phyloP scores from a whole-genome alignment of 2,888 invertebrate genomes.

The Limnephilus lunatus region DNA sequence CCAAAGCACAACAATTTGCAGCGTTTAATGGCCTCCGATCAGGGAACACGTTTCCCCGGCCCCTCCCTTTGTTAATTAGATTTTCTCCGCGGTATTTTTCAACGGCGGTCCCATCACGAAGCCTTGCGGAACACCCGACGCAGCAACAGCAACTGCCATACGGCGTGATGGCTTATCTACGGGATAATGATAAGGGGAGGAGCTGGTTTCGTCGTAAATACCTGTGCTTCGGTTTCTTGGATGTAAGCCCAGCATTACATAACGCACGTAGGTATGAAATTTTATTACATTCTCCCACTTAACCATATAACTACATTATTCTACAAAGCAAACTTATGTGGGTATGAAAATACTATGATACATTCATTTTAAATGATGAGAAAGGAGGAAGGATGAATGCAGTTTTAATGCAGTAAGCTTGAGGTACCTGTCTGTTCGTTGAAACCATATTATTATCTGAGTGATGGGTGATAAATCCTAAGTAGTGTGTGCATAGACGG shows the following conservation, averaged over 20 bases:
- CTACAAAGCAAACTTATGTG: neutral
- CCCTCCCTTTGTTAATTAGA: slow-evolving; percentile 43
- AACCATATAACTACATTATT: neutral
- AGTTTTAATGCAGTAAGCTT: too few species aligned
- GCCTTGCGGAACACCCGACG: neutral
- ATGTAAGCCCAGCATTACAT: neutral
- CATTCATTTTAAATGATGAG: too few species aligned
- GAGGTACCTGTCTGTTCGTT: too few species aligned
- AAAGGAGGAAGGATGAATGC: too few species aligned
- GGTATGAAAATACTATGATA: neutral
- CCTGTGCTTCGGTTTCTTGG: neutral
- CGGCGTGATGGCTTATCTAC: neutral
- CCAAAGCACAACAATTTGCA: slow-evolving; percentile 8
- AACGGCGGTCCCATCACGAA: slow-evolving; percentile 30
- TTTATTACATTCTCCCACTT: neutral
- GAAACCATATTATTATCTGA: too few species aligned
- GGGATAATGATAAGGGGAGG: neutral
- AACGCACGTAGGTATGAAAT: neutral
- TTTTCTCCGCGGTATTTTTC: slow-evolving; percentile 38
- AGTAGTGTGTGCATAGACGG: neutral
- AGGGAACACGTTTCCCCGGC: neutral
- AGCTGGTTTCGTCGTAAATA: neutral
- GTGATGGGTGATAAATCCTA: too few species aligned
- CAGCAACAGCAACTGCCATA: neutral
- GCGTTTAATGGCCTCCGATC: slow-evolving; percentile 3